phyloP scores from a whole-genome alignment of 2,113 vertebrate genomes.

The Saccopteryx bilineata region DNA sequence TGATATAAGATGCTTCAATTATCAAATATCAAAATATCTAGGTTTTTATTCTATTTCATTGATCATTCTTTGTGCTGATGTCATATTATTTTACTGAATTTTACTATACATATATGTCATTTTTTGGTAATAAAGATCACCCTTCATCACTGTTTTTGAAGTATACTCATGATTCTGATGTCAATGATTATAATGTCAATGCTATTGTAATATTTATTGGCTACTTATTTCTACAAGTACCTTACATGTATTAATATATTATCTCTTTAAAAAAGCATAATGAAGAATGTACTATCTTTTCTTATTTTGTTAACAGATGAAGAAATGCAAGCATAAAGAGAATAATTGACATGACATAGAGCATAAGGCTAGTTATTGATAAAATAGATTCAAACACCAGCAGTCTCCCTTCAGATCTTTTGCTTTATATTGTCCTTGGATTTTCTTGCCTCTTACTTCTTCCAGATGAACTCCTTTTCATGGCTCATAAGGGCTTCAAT shows the following conservation, averaged over 20 bases:
- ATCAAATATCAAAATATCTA: background rate
- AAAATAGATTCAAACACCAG: background rate
- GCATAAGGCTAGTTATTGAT: background rate
- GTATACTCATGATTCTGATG: background rate
- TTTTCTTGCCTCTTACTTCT: background rate
- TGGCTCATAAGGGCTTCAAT: background rate
- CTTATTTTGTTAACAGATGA: background rate
- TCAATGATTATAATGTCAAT: background rate
- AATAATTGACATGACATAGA: background rate
- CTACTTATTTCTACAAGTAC: background rate
- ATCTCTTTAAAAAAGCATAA: background rate
- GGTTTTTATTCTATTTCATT: background rate
- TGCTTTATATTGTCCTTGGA: background rate
- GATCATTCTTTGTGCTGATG: background rate
- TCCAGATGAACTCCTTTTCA: background rate
- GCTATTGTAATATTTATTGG: background rate
- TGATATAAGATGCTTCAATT: background rate
- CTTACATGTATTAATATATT: background rate
- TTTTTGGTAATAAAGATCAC: background rate
- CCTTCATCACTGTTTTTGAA: background rate
- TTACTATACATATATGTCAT: background rate
- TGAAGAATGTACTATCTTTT: background rate
- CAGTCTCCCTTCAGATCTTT: background rate
- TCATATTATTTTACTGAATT: conserved; percentile 15
- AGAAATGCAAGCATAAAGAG: background rate